Evolutionary conservation across 2,797 vertebrate genomes (phyloP).

Genomic region (Poecilia velifera): DNA sequence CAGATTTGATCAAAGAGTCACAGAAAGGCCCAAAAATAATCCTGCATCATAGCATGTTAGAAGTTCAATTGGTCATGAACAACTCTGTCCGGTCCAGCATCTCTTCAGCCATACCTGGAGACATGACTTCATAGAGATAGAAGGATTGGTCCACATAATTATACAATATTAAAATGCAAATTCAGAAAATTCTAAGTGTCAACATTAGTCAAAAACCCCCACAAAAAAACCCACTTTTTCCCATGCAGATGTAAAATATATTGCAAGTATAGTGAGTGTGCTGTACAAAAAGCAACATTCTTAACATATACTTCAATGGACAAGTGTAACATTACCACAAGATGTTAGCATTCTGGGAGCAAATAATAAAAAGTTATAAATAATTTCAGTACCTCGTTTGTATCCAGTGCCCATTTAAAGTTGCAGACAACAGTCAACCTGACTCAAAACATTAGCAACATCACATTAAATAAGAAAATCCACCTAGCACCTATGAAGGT

Average conservation of each 20-base stretch:
- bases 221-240: neutral
- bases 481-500: neutral
- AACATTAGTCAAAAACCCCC: neutral
- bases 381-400: neutral
- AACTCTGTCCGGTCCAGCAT: conserved; percentile 16
- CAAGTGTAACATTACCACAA: conserved; percentile 4
- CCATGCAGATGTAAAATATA: conserved; percentile 17
- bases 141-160: neutral
- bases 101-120: conserved; percentile 40
- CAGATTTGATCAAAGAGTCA: conserved; percentile 15
- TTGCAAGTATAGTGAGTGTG: neutral
- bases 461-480: neutral
- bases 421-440: neutral
- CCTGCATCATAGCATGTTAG: conserved; percentile 3
- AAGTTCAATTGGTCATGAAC: conserved; percentile 16
- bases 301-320: conserved; percentile 1
- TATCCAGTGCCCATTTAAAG: neutral
- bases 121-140: conserved; percentile 54
- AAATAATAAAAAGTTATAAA: conserved; percentile 4
- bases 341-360: neutral
- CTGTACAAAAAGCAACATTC: conserved; percentile 1
- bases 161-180: conserved; percentile 11
- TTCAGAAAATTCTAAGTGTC: conserved; percentile 11
- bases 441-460: neutral
- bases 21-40: conserved; percentile 8